These are phyloP conservation scores for Epinotia ramella DNA, from an alignment of 2,888 invertebrate species.

Conservation along the genomic window DNA sequence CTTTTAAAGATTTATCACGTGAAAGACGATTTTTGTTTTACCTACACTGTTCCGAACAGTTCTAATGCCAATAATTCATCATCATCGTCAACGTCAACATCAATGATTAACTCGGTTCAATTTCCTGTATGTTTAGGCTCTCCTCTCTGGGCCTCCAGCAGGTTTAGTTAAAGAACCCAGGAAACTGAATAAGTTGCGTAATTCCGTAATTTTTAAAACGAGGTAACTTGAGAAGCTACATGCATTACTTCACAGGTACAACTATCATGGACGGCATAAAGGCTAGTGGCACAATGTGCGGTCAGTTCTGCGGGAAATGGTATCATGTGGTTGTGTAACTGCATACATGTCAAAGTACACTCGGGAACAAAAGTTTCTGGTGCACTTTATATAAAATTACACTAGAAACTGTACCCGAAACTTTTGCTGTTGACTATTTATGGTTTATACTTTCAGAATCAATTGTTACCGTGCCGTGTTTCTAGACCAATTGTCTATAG, in stretches of 20 bases:
- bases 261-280: neutral
- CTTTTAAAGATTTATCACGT: no score
- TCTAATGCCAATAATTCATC: no score
- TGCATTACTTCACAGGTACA: neutral
- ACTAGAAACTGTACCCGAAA: no score
- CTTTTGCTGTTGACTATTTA: no score
- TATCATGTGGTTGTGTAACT: slow-evolving; percentile 1
- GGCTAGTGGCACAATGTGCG: neutral
- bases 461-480: no score
- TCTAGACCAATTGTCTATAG: no score
- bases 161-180: slow-evolving; percentile 1
- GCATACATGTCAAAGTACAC: neutral
- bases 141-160: neutral
- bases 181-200: neutral
- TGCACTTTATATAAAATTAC: no score
- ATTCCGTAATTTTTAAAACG: neutral
- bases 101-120: neutral
- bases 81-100: no score
- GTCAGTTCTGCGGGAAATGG: neutral
- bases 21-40: no score
- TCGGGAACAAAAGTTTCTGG: no score
- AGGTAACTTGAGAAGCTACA: neutral
- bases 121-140: neutral
- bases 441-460: neutral
- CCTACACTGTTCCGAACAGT: no score